Conservation (phyloP, 2,797 vertebrate genomes). For the Phalloptychus januarius region DNA sequence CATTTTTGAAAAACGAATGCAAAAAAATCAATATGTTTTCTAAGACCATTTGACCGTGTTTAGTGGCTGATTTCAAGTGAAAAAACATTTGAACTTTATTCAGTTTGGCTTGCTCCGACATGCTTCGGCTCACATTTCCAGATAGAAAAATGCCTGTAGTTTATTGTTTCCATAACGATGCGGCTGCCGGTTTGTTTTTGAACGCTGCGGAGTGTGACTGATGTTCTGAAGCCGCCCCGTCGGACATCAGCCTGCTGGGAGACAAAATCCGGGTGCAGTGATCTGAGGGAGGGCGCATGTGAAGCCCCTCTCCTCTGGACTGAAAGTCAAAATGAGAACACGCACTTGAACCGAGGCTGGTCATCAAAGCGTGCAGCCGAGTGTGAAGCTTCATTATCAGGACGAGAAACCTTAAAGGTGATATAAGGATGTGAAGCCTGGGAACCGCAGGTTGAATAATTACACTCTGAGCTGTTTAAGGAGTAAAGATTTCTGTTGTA, state of each 20-base stretch:
- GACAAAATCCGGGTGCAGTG: slow-evolving; percentile 43
- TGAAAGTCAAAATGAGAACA: slow-evolving; percentile 35
- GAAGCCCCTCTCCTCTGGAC: slow-evolving; percentile 38
- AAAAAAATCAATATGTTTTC: slow-evolving; percentile 36
- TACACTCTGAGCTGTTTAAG: neutral
- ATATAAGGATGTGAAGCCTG: neutral
- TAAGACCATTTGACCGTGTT: slow-evolving; percentile 8
- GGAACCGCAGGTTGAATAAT: slow-evolving; percentile 3
- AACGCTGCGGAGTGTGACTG: slow-evolving; percentile 27
- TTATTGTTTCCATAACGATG: slow-evolving; percentile 12
- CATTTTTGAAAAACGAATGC: slow-evolving; percentile 32
- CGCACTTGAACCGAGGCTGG: slow-evolving; percentile 15
- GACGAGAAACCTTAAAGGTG: neutral
- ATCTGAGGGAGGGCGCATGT: slow-evolving; percentile 32
- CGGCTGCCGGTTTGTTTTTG: slow-evolving; percentile 15
- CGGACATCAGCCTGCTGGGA: slow-evolving; percentile 32
- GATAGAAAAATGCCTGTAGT: slow-evolving; percentile 1
- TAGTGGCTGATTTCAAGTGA: slow-evolving; percentile 4
- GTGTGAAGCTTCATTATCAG: slow-evolving; percentile 14
- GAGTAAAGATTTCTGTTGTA: slow-evolving; percentile 7
- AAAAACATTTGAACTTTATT: neutral
- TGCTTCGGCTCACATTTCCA: neutral
- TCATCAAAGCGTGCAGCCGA: slow-evolving; percentile 38
- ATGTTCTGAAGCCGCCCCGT: slow-evolving; percentile 29
- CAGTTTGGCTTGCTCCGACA: neutral